These are phyloP conservation scores for Erebia aethiops DNA, from an alignment of 2,888 invertebrate genomes.

Conservation along the genomic window DNA sequence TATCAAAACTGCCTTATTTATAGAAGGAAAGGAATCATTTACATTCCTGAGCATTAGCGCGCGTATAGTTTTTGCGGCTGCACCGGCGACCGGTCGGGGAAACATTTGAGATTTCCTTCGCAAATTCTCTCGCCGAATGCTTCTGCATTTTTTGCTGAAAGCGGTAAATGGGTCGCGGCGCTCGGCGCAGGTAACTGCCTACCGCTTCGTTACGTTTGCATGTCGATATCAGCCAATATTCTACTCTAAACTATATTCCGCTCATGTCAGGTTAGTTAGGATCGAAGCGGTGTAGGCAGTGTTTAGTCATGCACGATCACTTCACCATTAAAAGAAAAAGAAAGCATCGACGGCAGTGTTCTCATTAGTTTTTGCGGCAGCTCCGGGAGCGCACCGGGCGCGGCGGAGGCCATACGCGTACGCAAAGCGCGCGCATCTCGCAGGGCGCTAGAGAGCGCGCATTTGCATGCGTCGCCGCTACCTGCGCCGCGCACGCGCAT, in stretches of 20 bases:
- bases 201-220: neutral
- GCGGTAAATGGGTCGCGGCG: neutral
- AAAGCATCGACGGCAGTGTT: neutral
- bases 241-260: neutral
- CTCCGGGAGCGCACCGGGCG: conserved; percentile 24
- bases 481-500: conserved; percentile 67
- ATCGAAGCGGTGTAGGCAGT: neutral
- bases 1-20: conserved; percentile 6
- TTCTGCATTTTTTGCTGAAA: conserved; percentile 1
- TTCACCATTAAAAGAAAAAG: neutral
- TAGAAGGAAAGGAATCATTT: neutral
- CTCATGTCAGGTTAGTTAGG: neutral
- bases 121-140: conserved; percentile 8
- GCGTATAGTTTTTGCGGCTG: neutral
- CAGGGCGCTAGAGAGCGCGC: conserved; percentile 33
- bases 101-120: conserved; percentile 4
- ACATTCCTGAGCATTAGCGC: conserved; percentile 2
- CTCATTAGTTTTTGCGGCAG: conserved; percentile 24
- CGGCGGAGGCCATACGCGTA: conserved; percentile 28
- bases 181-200: neutral
- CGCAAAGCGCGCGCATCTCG: conserved; percentile 31
- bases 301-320: conserved; percentile 5
- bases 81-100: neutral
- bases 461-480: conserved; percentile 62
- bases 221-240: neutral